phyloP scores from a whole-genome alignment of 2,113 vertebrate genomes.

The Phyllostomus hastatus region DNA sequence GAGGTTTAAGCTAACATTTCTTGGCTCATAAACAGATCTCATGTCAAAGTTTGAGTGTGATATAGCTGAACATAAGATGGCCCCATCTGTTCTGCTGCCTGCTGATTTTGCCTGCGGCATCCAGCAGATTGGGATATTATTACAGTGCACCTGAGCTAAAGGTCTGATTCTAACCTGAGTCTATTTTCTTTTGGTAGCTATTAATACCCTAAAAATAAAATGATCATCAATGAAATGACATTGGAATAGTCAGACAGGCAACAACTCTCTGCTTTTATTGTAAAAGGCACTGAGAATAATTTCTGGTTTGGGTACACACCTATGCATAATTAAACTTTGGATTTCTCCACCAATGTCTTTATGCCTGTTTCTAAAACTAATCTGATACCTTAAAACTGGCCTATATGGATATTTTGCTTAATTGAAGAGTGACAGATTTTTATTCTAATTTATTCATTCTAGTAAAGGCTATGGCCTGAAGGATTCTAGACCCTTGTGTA shows the following conservation, averaged over 20 bases:
- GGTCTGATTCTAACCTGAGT: neutral
- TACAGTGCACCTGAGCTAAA: neutral
- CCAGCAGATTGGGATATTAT: neutral
- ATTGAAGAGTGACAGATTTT: constrained; percentile 2
- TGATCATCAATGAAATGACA: neutral
- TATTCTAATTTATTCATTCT: neutral
- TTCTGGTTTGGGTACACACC: constrained; percentile 2
- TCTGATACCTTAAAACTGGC: neutral
- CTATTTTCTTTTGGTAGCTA: constrained; percentile 7
- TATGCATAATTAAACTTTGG: neutral
- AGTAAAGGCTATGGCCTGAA: neutral
- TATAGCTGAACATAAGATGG: neutral
- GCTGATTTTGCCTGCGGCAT: neutral
- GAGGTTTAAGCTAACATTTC: constrained; percentile 25
- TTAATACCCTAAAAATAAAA: neutral
- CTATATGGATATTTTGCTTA: neutral
- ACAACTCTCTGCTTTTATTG: neutral
- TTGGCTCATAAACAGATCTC: constrained; percentile 40
- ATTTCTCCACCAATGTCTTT: neutral
- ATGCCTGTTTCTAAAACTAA: constrained; percentile 32
- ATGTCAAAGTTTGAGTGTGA: constrained; percentile 33
- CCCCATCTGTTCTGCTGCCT: neutral
- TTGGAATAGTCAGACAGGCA: neutral
- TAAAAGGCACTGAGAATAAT: neutral
- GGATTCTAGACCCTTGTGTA: neutral